Percentiles rank a stretch among this genome's conserved stretches.
Conservation (phyloP, 1,140 invertebrate genomes). For the Asbolus verrucosus region DNA sequence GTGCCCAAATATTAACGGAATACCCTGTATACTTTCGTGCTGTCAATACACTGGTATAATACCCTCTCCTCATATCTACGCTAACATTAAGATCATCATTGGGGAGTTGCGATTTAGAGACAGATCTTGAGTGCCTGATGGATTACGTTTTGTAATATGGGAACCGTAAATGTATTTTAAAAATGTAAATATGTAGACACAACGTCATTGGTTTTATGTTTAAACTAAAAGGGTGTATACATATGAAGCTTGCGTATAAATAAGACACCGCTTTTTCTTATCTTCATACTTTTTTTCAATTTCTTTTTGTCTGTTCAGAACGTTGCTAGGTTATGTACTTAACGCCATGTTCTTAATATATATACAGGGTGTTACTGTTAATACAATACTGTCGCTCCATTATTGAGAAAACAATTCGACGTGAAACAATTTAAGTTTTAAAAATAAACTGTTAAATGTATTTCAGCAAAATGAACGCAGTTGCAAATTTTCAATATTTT, state of each 20-base stretch:
- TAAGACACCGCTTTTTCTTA: too few species aligned
- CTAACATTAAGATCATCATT: conserved; percentile 37
- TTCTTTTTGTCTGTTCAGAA: too few species aligned
- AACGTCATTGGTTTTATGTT: conserved; percentile 2
- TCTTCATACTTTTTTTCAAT: background rate
- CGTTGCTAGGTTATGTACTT: too few species aligned
- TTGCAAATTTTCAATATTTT: too few species aligned
- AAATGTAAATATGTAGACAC: conserved; percentile 39
- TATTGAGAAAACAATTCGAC: too few species aligned
- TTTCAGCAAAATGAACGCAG: too few species aligned
- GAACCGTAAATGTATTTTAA: conserved; percentile 41
- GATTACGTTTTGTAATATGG: conserved; percentile 41
- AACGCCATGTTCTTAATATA: too few species aligned
- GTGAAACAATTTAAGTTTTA: too few species aligned
- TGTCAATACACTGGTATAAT: conserved; percentile 22
- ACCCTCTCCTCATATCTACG: conserved; percentile 32
- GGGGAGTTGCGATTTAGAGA: conserved; percentile 42
- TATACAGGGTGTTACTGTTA: too few species aligned
- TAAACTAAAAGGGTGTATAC: background rate
- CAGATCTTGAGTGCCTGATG: conserved; percentile 44
- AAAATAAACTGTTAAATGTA: too few species aligned
- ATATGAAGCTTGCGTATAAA: too few species aligned
- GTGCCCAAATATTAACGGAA: background rate
- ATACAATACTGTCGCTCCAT: too few species aligned
- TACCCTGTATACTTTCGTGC: conserved; percentile 16